A percentile compares a stretch with the other conserved stretches of the same genome.
These are phyloP conservation scores for Tyrannus savana DNA, from an alignment of 2,113 vertebrate species.

Conservation along the genomic window DNA sequence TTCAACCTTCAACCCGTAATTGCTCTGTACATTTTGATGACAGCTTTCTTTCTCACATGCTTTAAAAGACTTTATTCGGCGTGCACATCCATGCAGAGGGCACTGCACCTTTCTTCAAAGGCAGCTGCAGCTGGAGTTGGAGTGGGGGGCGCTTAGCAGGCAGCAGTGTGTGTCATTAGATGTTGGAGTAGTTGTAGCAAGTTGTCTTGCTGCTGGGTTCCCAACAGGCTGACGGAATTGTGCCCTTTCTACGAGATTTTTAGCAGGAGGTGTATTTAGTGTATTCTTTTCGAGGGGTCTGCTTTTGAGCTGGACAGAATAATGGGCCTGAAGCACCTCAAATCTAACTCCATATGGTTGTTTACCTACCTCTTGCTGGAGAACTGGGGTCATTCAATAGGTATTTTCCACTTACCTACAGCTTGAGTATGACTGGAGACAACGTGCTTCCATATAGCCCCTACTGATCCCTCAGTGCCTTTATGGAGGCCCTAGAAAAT, in stretches of 20 bases:
- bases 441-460: not conserved
- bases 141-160: not conserved
- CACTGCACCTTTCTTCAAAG: conserved; percentile 53
- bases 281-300: not conserved
- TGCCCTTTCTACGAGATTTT: not conserved
- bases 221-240: not conserved
- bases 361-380: not conserved
- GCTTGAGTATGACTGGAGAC: not conserved
- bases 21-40: conserved; percentile 39
- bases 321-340: not conserved
- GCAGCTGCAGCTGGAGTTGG: not conserved
- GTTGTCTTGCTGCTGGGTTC: not conserved
- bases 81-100: not conserved
- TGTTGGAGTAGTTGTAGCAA: not conserved
- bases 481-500: not conserved
- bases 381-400: not conserved
- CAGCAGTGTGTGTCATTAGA: not conserved
- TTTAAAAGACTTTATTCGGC: conserved; percentile 27
- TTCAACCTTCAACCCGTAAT: conserved; percentile 60
- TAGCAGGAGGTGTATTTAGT: not conserved
- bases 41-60: conserved; percentile 34
- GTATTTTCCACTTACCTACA: not conserved
- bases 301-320: not conserved
- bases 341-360: not conserved
- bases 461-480: not conserved